phyloP scores from a whole-genome alignment of 2,113 vertebrate genomes.

The Narcine bancroftii region DNA sequence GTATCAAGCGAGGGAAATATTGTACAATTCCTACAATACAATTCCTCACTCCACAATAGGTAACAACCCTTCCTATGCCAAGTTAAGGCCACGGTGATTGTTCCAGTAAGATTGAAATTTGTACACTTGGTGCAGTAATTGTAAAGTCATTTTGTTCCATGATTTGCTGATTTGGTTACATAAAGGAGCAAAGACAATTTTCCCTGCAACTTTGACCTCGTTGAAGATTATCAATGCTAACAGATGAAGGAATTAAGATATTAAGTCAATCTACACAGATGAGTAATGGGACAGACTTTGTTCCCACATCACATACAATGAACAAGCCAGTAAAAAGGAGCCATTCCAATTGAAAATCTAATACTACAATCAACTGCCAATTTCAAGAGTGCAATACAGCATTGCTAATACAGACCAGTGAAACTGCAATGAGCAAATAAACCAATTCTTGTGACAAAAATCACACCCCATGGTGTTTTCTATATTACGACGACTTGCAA shows the following conservation, averaged over 20 bases:
- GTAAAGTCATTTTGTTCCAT: neutral
- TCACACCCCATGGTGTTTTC: neutral
- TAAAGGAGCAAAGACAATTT: neutral
- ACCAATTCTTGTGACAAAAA: neutral
- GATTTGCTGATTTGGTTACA: neutral
- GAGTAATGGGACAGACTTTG: neutral
- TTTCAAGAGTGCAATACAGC: neutral
- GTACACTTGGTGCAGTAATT: neutral
- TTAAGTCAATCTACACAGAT: neutral
- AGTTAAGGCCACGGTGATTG: neutral
- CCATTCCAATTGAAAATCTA: neutral
- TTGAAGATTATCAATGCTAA: too few relatives aligned
- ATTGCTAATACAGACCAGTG: neutral
- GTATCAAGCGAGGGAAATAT: neutral
- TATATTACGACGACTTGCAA: neutral
- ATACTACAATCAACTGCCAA: neutral
- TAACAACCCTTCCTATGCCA: neutral
- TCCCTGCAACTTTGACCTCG: neutral
- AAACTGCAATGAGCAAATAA: neutral
- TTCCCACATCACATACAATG: neutral
- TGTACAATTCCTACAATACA: neutral
- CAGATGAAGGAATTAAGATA: too few relatives aligned
- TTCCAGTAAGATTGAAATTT: neutral
- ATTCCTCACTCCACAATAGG: neutral
- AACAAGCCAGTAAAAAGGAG: neutral